Conservation (phyloP, 2,888 invertebrate genomes). For the Laspeyria flexula region DNA sequence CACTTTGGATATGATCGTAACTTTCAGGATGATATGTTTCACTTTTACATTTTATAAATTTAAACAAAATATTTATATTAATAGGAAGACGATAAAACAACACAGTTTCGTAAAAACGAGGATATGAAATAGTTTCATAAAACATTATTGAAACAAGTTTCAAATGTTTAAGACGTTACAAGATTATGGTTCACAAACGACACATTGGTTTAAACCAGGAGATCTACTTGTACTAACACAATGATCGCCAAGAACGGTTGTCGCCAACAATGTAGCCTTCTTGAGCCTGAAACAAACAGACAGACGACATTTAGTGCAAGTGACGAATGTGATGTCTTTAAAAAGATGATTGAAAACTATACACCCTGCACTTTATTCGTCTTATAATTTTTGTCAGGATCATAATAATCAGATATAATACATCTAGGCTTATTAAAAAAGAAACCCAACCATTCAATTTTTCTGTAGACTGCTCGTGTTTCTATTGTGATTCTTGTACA, state of each 20-base stretch:
- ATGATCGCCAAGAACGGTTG: constrained; percentile 69
- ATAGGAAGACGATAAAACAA: constrained; percentile 24
- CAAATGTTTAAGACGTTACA: constrained; percentile 18
- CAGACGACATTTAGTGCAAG: neutral
- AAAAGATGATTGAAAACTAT: no score
- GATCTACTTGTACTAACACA: constrained; percentile 71
- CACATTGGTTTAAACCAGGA: constrained; percentile 56
- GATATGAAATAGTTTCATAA: constrained; percentile 27
- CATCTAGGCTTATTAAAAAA: no score
- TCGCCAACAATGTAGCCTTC: constrained; percentile 69
- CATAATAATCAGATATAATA: no score
- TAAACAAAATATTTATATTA: constrained; percentile 16
- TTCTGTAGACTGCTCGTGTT: no score
- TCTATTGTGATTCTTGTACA: no score
- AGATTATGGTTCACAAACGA: constrained; percentile 12
- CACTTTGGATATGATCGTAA: constrained; percentile 65
- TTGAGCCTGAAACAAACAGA: constrained; percentile 73
- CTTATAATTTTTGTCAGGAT: no score
- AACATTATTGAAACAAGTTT: constrained; percentile 19
- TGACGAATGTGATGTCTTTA: neutral
- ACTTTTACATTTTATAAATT: constrained; percentile 32
- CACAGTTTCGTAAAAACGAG: constrained; percentile 4
- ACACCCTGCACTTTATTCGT: no score
- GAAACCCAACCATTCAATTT: no score
- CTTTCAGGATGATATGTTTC: constrained; percentile 74